These are phyloP conservation scores for Hippolais icterina DNA, from an alignment of 2,113 vertebrate genomes.

Conservation along the genomic window DNA sequence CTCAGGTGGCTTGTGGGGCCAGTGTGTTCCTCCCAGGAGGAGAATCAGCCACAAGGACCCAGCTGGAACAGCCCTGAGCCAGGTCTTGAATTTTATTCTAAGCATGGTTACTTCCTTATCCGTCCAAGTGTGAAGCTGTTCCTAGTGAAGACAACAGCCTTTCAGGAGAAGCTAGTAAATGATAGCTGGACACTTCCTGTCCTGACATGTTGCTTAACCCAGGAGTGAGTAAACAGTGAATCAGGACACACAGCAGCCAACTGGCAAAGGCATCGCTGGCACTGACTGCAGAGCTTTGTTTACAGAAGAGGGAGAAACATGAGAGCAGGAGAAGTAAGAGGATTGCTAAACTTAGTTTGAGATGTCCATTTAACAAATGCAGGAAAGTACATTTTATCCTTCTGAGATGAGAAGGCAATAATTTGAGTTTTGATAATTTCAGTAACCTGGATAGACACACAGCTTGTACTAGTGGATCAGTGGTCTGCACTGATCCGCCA, in stretches of 20 bases:
- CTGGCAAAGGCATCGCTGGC: constrained; percentile 47
- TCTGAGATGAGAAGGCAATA: not conserved
- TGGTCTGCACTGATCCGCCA: not conserved
- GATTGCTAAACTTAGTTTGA: constrained; percentile 61
- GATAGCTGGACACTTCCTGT: constrained; percentile 56
- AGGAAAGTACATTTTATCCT: constrained; percentile 45
- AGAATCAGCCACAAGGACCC: not conserved
- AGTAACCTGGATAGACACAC: not conserved
- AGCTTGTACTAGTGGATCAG: not conserved
- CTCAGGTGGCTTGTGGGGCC: not conserved
- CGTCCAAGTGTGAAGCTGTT: not conserved
- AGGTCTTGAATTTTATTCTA: not conserved
- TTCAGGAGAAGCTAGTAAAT: constrained; percentile 41
- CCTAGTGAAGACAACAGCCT: not conserved
- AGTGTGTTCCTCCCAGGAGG: rapidly evolving
- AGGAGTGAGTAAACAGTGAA: constrained; percentile 59
- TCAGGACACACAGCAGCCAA: constrained; percentile 54
- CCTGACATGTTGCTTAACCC: constrained; percentile 58
- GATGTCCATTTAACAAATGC: constrained; percentile 27
- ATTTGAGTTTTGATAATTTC: not conserved
- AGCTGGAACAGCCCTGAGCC: not conserved
- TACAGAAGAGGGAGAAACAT: constrained; percentile 50
- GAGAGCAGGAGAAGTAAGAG: constrained; percentile 17
- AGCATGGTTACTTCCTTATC: not conserved
- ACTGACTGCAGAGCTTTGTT: not conserved